Conservation (phyloP, 2,888 invertebrate genomes). For the Brenthis daphne region DNA sequence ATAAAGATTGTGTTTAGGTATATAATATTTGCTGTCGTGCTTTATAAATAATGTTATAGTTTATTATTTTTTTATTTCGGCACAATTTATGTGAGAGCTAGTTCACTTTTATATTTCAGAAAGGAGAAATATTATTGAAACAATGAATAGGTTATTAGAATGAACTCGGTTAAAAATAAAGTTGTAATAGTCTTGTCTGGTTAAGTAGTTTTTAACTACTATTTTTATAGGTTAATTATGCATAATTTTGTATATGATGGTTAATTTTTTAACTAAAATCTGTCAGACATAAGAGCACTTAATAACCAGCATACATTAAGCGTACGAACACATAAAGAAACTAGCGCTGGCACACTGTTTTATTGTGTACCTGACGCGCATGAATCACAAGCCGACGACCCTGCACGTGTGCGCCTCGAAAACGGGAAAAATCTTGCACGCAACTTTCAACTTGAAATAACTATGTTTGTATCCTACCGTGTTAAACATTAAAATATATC, state of each 20-base stretch:
- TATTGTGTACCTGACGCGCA: slow-evolving; percentile 35
- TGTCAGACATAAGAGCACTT: slow-evolving; percentile 7
- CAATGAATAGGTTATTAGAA: too few species aligned
- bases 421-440: slow-evolving; percentile 38
- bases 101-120: too few species aligned
- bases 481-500: slow-evolving; percentile 4
- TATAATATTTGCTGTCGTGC: too few species aligned
- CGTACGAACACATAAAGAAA: slow-evolving; percentile 28
- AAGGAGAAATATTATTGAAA: too few species aligned
- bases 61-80: too few species aligned
- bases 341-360: slow-evolving; percentile 29
- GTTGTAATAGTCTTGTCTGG: too few species aligned
- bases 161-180: too few species aligned
- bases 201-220: too few species aligned
- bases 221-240: too few species aligned
- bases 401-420: slow-evolving; percentile 41
- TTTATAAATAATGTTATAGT: too few species aligned
- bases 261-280: not conserved
- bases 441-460: slow-evolving; percentile 9
- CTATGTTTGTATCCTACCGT: slow-evolving; percentile 2
- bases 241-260: too few species aligned
- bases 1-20: slow-evolving; percentile 11
- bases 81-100: too few species aligned
- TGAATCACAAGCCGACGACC: slow-evolving; percentile 41
- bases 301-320: slow-evolving; percentile 19